phyloP scores from a whole-genome alignment of 2,888 invertebrate species.

The Myathropa florea region DNA sequence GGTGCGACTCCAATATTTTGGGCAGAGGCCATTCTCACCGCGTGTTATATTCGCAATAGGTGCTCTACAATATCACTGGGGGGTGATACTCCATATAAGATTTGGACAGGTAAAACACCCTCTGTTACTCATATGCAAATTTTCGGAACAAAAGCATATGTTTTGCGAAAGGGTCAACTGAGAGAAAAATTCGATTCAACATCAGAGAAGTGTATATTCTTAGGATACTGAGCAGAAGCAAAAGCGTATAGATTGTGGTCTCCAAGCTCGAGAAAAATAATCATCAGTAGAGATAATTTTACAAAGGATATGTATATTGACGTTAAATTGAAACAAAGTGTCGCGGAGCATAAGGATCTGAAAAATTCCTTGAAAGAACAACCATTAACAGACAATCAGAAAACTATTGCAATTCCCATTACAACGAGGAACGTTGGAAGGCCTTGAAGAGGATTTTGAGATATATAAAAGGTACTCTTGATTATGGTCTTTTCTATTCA shows the following conservation, averaged over 20 bases:
- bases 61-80: conserved; percentile 18
- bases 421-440: too few species aligned
- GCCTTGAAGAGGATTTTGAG: too few species aligned
- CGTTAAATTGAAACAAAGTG: neutral
- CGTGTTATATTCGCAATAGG: conserved; percentile 43
- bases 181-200: conserved; percentile 15
- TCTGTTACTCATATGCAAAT: conserved; percentile 17
- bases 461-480: too few species aligned
- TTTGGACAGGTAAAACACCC: conserved; percentile 42
- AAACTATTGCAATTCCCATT: too few species aligned
- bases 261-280: neutral
- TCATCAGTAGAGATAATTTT: neutral
- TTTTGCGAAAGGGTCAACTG: neutral
- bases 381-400: neutral
- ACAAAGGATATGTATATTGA: neutral
- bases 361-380: conserved; percentile 1
- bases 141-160: neutral
- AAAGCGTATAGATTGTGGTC: conserved; percentile 37
- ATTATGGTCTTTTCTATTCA: neutral
- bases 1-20: conserved; percentile 48
- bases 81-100: conserved; percentile 36
- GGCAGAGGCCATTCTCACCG: conserved; percentile 56
- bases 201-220: conserved; percentile 15
- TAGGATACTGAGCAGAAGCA: conserved; percentile 17
- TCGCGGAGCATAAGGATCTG: neutral